Evolutionary conservation across 2,888 invertebrate species (phyloP).

Genomic region (Athetis lepigone): DNA sequence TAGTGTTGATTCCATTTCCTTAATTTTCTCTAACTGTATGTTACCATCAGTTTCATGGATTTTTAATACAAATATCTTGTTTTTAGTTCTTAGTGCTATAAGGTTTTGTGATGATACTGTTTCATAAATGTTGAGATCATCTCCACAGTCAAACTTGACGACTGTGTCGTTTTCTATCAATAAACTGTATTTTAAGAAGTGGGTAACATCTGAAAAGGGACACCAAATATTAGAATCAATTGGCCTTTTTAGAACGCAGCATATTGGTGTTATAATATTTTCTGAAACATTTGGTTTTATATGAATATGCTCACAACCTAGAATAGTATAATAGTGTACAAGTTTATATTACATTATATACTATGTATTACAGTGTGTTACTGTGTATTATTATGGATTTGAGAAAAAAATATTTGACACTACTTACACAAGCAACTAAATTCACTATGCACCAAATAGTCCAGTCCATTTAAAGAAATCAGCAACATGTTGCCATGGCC

Average conservation of each 20-base stretch:
- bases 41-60: conserved; percentile 64
- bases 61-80: conserved; percentile 80
- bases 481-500: conserved; percentile 84
- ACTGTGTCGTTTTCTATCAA: conserved; percentile 65
- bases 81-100: conserved; percentile 80
- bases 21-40: conserved; percentile 74
- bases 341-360: too few species aligned
- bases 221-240: not conserved
- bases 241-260: too few species aligned
- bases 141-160: conserved; percentile 75
- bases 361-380: too few species aligned
- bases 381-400: too few species aligned
- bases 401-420: too few species aligned
- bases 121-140: conserved; percentile 79
- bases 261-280: not conserved
- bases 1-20: conserved; percentile 76
- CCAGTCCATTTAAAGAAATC: conserved; percentile 71
- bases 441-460: conserved; percentile 81
- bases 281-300: not conserved
- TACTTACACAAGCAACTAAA: conserved; percentile 82
- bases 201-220: conserved; percentile 78
- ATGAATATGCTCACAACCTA: not conserved
- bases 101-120: conserved; percentile 77
- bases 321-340: too few species aligned
- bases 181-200: conserved; percentile 71